A percentile compares a stretch with the other conserved stretches of the same genome.
Evolutionary conservation across 1,140 invertebrate species (phyloP).

Genomic region (Drosophila nebulosa): DNA sequence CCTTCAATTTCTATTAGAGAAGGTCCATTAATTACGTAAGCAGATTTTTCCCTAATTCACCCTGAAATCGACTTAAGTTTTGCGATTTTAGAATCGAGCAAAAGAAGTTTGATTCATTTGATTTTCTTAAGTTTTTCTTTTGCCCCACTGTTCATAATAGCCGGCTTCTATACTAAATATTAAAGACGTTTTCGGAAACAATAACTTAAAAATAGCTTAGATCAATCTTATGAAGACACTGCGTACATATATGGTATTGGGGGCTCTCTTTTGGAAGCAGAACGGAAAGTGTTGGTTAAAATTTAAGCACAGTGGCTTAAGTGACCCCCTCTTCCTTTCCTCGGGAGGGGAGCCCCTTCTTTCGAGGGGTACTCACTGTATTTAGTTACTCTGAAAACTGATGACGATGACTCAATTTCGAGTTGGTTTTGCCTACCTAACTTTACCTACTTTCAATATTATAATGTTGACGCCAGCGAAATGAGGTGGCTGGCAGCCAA

Average conservation of each 20-base stretch:
- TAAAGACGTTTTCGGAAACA: neutral
- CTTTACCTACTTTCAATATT: conserved; percentile 73
- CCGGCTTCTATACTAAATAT: neutral
- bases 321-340: too few relatives aligned
- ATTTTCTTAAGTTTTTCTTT: neutral
- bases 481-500: conserved; percentile 35
- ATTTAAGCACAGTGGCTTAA: neutral
- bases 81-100: too few relatives aligned
- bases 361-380: neutral
- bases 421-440: conserved; percentile 17
- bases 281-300: neutral
- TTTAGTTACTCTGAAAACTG: conserved; percentile 1
- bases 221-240: neutral
- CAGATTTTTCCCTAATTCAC: too few relatives aligned
- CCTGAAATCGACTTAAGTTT: too few relatives aligned
- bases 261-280: too few relatives aligned
- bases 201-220: neutral
- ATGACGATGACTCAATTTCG: conserved; percentile 32
- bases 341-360: too few relatives aligned
- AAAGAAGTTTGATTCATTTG: too few relatives aligned
- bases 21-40: too few relatives aligned
- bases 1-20: too few relatives aligned
- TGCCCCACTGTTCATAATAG: neutral
- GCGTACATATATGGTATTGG: neutral
- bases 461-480: conserved; percentile 48